Base-by-base conservation (phyloP, 2,888 invertebrate species). In the Sesia bembeciformis region DNA sequence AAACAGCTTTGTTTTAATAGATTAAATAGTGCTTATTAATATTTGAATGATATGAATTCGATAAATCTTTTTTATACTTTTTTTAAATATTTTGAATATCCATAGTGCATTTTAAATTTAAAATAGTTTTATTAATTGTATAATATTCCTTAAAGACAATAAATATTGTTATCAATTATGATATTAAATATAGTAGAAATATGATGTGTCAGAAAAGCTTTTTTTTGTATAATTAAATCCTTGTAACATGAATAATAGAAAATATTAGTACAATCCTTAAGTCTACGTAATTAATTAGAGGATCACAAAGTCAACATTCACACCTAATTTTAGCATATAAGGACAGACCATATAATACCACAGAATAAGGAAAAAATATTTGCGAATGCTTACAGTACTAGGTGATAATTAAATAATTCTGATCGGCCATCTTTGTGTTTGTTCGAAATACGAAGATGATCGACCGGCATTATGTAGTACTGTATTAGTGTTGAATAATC, bases 221-320 rank as follows among this genome's bases (percentile, higher is more conserved):
- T 66, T n/a, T 52, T 72, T 1, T 80, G 74, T 80, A 81, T 81
- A 80, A 72, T 80, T 8, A 75, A 79, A 79, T 78, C 83, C 72
- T 78, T 71, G 58, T 70, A 79, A 81, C 78, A 78, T 64, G 73
- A 74, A 76, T 83, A 81, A 81, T 85, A 84, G 82, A 87, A 88
- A 88, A 87, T 87, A 86, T 85, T 74, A 81, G 81, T 88, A 84
- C 74, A 81, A 84, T 86, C 82, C 82, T 86, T 87, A 85, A 51
- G 63, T 70, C 72, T 85, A 85, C 5, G 6, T 39, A 8, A 8
- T 46, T 46, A 8, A 62, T 75, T 73, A 77, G 73, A 77, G 69
- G 76, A 84, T 87, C 84, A 87, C 83, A 86, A 83, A 84, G 75
- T 78, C 64, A 78, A 86, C 78, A 79, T 72, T 74, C 81, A 82